phyloP scores from a whole-genome alignment of 2,888 invertebrate genomes.

The Synergus gifuensis region DNA sequence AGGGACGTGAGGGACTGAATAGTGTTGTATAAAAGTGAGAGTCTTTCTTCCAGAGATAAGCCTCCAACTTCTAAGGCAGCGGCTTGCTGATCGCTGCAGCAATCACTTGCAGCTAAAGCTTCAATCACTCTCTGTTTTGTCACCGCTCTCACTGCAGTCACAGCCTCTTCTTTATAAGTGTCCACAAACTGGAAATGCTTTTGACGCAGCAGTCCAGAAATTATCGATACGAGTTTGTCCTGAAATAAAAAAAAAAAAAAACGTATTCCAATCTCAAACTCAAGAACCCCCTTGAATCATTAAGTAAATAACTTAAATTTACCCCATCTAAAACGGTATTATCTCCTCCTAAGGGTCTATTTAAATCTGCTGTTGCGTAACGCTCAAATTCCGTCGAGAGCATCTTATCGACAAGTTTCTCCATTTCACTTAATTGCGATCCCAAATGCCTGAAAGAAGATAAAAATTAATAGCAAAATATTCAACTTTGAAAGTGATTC shows the following conservation, averaged over 20 bases:
- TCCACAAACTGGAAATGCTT: conserved; percentile 94
- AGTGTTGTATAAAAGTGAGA: conserved; percentile 79
- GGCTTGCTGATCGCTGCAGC: conserved; percentile 80
- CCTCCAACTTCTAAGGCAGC: conserved; percentile 75
- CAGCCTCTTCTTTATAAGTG: conserved; percentile 92
- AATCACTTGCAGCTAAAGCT: conserved; percentile 81
- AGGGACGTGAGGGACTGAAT: conserved; percentile 80
- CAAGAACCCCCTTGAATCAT: background rate
- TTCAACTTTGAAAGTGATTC: background rate
- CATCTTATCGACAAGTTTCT: conserved; percentile 97
- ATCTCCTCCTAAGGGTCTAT: conserved; percentile 85
- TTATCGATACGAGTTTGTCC: conserved; percentile 92
- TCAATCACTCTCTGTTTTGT: conserved; percentile 94
- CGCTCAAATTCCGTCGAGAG: conserved; percentile 95
- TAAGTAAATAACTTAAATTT: conserved; percentile 50
- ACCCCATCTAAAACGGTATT: conserved; percentile 83
- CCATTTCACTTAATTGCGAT: conserved; percentile 97
- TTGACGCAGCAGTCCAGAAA: conserved; percentile 93
- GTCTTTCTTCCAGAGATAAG: conserved; percentile 79
- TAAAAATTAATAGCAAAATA: conserved; percentile 35
- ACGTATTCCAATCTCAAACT: conserved; percentile 13
- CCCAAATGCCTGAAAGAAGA: conserved; percentile 88
- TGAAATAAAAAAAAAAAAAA: conserved; percentile 73
- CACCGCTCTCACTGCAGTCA: conserved; percentile 91
- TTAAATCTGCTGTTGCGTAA: conserved; percentile 94